Conservation (phyloP, 2,888 invertebrate species). For the Scaptomyza flava region DNA sequence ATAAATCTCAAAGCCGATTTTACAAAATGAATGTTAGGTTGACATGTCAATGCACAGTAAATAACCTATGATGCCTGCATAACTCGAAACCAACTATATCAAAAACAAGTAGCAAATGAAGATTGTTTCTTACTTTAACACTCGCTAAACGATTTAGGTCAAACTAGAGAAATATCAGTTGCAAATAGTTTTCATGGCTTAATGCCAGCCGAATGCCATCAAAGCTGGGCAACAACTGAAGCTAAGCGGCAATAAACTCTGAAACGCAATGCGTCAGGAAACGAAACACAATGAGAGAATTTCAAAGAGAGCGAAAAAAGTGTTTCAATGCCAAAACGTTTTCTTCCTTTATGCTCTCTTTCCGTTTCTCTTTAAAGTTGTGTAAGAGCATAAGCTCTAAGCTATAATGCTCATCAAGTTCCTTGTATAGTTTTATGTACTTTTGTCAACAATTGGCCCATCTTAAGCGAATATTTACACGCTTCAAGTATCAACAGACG, state of each 20-base stretch:
- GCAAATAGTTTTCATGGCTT: neutral
- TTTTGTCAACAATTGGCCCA: conserved; percentile 42
- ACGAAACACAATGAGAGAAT: conserved; percentile 7
- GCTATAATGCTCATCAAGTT: conserved; percentile 6
- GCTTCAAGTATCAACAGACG: conserved; percentile 52
- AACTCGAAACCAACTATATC: too few species aligned
- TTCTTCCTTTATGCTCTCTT: fast-evolving
- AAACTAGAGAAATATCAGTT: neutral
- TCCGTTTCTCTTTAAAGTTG: conserved; percentile 9
- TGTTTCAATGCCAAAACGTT: conserved; percentile 31
- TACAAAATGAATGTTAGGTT: neutral
- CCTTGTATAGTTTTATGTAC: conserved; percentile 23
- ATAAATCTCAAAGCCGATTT: neutral
- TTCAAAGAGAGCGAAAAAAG: neutral
- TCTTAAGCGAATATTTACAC: conserved; percentile 58
- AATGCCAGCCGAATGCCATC: conserved; percentile 31
- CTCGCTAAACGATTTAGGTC: conserved; percentile 1
- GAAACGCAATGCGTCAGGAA: conserved; percentile 23
- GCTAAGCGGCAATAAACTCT: conserved; percentile 10
- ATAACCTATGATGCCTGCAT: neutral
- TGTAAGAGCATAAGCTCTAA: conserved; percentile 43
- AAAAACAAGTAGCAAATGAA: neutral
- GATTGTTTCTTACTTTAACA: neutral
- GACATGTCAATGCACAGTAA: neutral
- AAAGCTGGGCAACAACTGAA: conserved; percentile 29